Percentiles rank a stretch among this genome's conserved stretches.
These are phyloP conservation scores for Cosmia trapezina DNA, from an alignment of 2,888 invertebrate genomes.

Conservation along the genomic window DNA sequence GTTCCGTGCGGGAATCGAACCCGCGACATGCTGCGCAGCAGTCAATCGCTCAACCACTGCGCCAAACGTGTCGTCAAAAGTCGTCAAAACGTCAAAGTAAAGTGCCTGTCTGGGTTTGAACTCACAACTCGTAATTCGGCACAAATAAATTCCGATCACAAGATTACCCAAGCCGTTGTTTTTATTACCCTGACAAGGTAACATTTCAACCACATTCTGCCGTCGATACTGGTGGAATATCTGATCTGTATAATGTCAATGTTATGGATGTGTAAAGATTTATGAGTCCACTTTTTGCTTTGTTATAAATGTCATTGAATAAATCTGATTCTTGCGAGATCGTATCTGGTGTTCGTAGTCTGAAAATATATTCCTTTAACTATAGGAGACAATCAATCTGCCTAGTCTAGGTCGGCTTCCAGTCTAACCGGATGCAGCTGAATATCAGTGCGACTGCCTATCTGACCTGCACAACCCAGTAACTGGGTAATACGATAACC, in stretches of 20 bases:
- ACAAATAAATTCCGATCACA: not conserved
- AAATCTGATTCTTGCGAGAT: slow-evolving; percentile 4
- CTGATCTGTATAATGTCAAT: slow-evolving; percentile 32
- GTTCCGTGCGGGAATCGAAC: no score
- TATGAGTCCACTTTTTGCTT: slow-evolving; percentile 32
- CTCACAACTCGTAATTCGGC: not conserved
- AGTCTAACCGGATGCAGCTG: no score
- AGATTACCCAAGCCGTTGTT: not conserved
- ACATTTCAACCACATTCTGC: slow-evolving; percentile 19
- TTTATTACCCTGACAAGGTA: slow-evolving; percentile 31
- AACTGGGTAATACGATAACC: no score
- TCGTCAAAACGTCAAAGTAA: no score
- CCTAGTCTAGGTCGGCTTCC: no score
- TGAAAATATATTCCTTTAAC: not conserved
- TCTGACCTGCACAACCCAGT: no score
- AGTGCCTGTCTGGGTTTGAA: not conserved
- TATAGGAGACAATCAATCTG: no score
- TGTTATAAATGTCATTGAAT: slow-evolving; percentile 17
- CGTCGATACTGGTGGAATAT: slow-evolving; percentile 7
- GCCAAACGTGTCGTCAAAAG: no score
- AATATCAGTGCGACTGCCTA: no score
- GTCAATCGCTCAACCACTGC: no score
- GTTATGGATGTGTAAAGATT: slow-evolving; percentile 27
- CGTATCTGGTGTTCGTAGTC: not conserved
- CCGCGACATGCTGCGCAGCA: no score